Percentiles rank a stretch among this genome's conserved stretches.
Evolutionary conservation across 1,140 invertebrate species (phyloP).

Genomic region (Augochlora pura): DNA sequence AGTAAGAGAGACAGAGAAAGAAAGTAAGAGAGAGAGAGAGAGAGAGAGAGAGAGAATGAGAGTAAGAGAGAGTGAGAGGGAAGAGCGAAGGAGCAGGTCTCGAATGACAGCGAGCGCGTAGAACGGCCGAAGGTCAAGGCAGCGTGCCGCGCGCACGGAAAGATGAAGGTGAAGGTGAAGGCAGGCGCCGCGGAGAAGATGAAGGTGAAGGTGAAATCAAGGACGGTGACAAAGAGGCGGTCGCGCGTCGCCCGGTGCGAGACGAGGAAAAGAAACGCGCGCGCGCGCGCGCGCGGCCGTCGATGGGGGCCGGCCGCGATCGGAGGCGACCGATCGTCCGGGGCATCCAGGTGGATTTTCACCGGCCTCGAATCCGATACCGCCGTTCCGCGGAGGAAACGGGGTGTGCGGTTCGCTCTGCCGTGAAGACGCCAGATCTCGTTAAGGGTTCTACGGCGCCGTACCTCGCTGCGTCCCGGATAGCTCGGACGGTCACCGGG

Average conservation of each 20-base stretch:
- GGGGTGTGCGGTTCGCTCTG: slow-evolving; percentile 22
- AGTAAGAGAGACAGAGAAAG: too few species aligned
- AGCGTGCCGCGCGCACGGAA: background rate
- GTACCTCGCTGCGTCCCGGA: slow-evolving; percentile 1
- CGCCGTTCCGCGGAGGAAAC: slow-evolving; percentile 12
- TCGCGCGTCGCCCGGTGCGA: background rate
- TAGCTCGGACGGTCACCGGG: background rate
- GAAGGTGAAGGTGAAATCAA: slow-evolving; percentile 35
- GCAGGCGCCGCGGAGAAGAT: background rate
- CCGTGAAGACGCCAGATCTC: slow-evolving; percentile 46
- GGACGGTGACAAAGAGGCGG: slow-evolving; percentile 3
- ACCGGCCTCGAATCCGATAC: slow-evolving; percentile 31
- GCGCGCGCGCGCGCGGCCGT: slow-evolving; percentile 25
- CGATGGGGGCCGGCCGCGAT: slow-evolving; percentile 63
- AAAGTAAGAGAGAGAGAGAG: too few species aligned
- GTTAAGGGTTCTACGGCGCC: slow-evolving; percentile 39
- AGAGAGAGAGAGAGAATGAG: too few species aligned
- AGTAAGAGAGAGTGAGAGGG: too few species aligned
- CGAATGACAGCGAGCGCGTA: too few species aligned
- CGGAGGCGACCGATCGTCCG: slow-evolving; percentile 69
- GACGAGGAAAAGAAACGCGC: background rate
- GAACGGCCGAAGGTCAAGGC: background rate
- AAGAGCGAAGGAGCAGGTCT: background rate
- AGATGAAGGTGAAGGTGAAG: slow-evolving; percentile 22
- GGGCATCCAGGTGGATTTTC: slow-evolving; percentile 58